Evolutionary conservation across 2,797 vertebrate genomes (phyloP).

Genomic region (Coregonus suidteri): DNA sequence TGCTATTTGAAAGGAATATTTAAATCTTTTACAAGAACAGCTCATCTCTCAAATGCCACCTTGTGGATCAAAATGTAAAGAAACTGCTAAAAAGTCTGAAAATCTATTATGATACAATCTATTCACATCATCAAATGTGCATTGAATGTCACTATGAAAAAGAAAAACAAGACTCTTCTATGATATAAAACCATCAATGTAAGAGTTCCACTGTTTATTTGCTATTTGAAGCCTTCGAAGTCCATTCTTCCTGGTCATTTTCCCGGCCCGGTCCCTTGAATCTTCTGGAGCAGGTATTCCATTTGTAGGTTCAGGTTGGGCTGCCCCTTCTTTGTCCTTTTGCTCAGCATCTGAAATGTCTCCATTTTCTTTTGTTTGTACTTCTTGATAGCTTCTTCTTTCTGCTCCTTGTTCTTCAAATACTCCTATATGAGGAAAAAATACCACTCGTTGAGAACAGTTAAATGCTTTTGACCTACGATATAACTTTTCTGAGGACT

Average conservation of each 20-base stretch:
- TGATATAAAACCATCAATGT: not conserved
- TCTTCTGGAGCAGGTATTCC: conserved; percentile 94
- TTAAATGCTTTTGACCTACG: not conserved
- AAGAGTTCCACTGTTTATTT: not conserved
- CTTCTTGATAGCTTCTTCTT: conserved; percentile 82
- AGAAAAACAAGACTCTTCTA: not conserved
- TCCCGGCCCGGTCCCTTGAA: conserved; percentile 67
- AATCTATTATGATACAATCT: not conserved
- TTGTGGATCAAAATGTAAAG: conserved; percentile 49
- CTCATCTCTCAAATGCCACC: conserved; percentile 40
- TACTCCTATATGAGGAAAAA: conserved; percentile 75
- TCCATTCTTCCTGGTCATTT: conserved; percentile 50
- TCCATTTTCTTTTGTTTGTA: conserved; percentile 92
- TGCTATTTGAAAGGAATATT: not conserved
- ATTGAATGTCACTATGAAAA: not conserved
- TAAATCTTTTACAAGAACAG: not conserved
- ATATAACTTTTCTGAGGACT: not conserved
- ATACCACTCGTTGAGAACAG: not conserved
- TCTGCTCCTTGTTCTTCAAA: conserved; percentile 80
- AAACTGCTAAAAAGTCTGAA: not conserved
- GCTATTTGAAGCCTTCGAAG: not conserved
- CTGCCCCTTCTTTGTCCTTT: conserved; percentile 94
- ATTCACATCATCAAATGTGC: not conserved
- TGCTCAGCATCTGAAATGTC: conserved; percentile 85
- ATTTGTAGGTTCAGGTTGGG: conserved; percentile 94